Percentiles rank a stretch among this genome's conserved stretches.
Evolutionary conservation across 1,140 invertebrate species (phyloP).

Genomic region (Cephus cinctus): DNA sequence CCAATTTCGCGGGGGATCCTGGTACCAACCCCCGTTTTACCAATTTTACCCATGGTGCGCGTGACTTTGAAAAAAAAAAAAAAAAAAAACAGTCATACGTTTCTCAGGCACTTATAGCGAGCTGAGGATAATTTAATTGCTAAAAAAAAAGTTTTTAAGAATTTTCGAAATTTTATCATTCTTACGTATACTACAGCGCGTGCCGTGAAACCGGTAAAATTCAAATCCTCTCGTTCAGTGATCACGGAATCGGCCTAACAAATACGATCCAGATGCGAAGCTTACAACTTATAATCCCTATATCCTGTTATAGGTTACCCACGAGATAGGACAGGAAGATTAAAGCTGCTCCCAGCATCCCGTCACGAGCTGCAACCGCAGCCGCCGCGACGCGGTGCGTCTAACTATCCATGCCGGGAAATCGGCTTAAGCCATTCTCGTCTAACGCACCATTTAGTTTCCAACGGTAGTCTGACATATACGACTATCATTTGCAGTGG

Average conservation of each 20-base stretch:
- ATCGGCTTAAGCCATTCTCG: slow-evolving; percentile 32
- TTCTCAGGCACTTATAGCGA: too few relatives aligned
- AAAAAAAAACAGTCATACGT: too few relatives aligned
- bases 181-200: too few relatives aligned
- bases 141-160: too few relatives aligned
- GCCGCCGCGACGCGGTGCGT: neutral
- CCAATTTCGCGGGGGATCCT: slow-evolving; percentile 12
- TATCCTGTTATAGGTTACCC: slow-evolving; percentile 42
- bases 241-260: slow-evolving; percentile 21
- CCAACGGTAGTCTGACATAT: too few relatives aligned
- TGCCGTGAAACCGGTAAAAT: slow-evolving; percentile 16
- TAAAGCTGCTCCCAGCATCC: slow-evolving; percentile 26
- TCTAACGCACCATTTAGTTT: slow-evolving; percentile 34
- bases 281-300: slow-evolving; percentile 47
- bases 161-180: too few relatives aligned
- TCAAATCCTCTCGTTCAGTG: slow-evolving; percentile 26
- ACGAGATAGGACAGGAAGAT: slow-evolving; percentile 34
- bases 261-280: slow-evolving; percentile 28
- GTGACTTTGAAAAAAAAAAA: too few relatives aligned
- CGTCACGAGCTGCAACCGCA: neutral
- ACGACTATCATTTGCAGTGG: too few relatives aligned
- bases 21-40: too few relatives aligned
- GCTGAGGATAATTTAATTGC: too few relatives aligned
- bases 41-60: too few relatives aligned
- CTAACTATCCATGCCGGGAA: slow-evolving; percentile 10